Percentiles rank a stretch among this genome's conserved stretches.
phyloP scores from a whole-genome alignment of 2,113 vertebrate genomes.

The Myrmophylax atrothorax region DNA sequence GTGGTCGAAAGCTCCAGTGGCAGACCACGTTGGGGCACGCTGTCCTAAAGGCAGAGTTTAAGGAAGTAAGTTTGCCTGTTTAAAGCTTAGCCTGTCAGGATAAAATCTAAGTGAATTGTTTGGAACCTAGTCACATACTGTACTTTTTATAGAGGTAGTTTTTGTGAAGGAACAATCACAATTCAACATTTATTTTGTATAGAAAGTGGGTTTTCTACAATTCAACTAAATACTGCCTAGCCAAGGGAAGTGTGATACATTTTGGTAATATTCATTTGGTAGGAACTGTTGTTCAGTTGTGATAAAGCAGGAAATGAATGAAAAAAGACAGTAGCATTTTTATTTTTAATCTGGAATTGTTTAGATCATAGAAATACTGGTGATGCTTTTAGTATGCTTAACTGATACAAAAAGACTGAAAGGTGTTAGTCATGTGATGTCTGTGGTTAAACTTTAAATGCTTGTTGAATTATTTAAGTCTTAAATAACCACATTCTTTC shows the following conservation, averaged over 20 bases:
- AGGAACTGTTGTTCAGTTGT: neutral
- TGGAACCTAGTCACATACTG: neutral
- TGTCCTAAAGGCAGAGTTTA: conserved; percentile 81
- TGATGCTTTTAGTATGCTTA: neutral
- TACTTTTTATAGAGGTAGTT: neutral
- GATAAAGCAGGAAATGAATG: neutral
- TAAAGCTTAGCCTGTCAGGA: neutral
- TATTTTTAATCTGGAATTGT: neutral
- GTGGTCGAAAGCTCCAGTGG: conserved; percentile 84
- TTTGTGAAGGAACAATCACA: neutral
- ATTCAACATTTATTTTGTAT: neutral
- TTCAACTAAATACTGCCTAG: neutral
- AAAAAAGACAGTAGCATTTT: neutral
- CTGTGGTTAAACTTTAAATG: conserved; percentile 31
- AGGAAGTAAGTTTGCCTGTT: conserved; percentile 71
- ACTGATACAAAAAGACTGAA: neutral
- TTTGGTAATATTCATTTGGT: neutral
- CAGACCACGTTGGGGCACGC: conserved; percentile 83
- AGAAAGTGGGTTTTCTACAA: neutral
- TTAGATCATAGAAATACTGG: neutral
- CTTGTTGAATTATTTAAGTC: conserved; percentile 25
- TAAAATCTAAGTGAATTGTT: neutral
- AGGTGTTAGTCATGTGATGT: neutral
- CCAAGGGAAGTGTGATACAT: neutral
- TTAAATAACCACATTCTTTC: conserved; percentile 14